A percentile compares a stretch with the other conserved stretches of the same genome.
These are phyloP conservation scores for Telenomus remus DNA, from an alignment of 1,140 invertebrate species.

Conservation along the genomic window DNA sequence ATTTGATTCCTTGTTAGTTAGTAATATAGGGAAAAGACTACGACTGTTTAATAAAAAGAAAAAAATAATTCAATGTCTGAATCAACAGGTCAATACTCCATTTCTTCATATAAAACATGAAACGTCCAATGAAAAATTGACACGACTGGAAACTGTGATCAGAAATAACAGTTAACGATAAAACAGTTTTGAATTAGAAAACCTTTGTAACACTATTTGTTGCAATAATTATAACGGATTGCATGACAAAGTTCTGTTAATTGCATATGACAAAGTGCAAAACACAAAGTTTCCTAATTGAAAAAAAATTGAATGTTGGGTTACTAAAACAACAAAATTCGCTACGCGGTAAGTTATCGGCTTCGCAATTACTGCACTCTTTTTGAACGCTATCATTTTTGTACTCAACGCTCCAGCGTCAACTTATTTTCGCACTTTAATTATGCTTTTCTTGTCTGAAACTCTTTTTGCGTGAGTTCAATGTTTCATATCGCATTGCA, in stretches of 20 bases:
- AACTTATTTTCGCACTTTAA: slow-evolving; percentile 33
- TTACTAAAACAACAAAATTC: slow-evolving; percentile 3
- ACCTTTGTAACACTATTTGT: too few relatives aligned
- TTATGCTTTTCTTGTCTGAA: slow-evolving; percentile 46
- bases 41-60: neutral
- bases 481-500: slow-evolving; percentile 40
- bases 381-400: slow-evolving; percentile 24
- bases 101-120: too few relatives aligned
- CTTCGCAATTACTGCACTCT: slow-evolving; percentile 13
- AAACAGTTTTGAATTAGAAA: too few relatives aligned
- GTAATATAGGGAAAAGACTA: too few relatives aligned
- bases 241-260: too few relatives aligned
- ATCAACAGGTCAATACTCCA: slow-evolving; percentile 13
- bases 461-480: slow-evolving; percentile 42
- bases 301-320: slow-evolving; percentile 7
- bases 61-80: neutral
- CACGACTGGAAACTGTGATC: too few relatives aligned
- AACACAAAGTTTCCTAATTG: neutral
- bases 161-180: too few relatives aligned
- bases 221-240: too few relatives aligned
- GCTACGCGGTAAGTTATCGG: slow-evolving; percentile 19
- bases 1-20: too few relatives aligned
- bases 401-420: neutral
- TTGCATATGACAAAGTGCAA: too few relatives aligned
- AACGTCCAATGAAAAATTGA: too few relatives aligned